These are phyloP conservation scores for Elaphurus davidianus DNA, from an alignment of 2,113 vertebrate genomes.

Conservation along the genomic window DNA sequence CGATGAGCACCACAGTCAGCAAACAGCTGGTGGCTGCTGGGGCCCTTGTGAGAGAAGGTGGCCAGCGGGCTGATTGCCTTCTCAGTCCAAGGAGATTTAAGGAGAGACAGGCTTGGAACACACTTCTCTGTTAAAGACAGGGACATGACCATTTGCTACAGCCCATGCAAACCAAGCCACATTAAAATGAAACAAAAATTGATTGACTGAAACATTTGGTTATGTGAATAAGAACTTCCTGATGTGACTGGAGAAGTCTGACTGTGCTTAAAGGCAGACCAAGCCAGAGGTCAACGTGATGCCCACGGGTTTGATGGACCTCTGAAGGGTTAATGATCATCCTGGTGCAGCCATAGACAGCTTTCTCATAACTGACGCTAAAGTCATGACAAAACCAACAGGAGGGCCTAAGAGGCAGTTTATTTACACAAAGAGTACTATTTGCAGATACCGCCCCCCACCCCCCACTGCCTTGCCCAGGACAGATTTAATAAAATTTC, in stretches of 20 bases:
- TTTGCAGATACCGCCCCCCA: neutral
- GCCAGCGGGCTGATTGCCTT: neutral
- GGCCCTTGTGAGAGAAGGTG: neutral
- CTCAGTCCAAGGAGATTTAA: neutral
- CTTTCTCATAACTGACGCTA: neutral
- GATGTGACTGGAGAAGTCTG: neutral
- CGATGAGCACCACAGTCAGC: neutral
- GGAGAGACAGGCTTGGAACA: neutral
- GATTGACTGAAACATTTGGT: neutral
- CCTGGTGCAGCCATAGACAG: neutral
- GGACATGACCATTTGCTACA: neutral
- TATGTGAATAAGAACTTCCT: neutral
- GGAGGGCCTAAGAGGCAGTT: neutral
- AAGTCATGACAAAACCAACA: neutral
- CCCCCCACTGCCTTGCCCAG: neutral
- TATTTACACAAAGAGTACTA: neutral
- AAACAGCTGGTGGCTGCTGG: neutral
- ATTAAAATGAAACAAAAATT: neutral
- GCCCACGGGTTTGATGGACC: accelerated
- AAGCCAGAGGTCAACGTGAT: neutral
- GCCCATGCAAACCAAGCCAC: neutral
- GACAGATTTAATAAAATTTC: neutral
- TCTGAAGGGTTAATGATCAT: neutral
- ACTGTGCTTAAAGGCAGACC: neutral
- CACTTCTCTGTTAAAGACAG: neutral